Base-by-base conservation (phyloP, 2,113 vertebrate species). In the Platysteira castanea region DNA sequence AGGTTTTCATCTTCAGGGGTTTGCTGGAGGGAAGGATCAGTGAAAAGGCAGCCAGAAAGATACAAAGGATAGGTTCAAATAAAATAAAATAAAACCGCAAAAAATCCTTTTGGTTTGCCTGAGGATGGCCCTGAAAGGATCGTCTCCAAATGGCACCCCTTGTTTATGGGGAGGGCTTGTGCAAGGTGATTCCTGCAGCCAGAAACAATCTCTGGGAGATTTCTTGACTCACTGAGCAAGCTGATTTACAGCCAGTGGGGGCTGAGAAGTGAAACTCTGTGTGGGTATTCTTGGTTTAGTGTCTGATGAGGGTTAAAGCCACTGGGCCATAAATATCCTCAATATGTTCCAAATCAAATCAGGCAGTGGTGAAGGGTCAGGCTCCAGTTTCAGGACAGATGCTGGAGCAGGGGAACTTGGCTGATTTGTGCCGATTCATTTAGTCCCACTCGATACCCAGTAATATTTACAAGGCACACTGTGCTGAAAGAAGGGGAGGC, bases 1-100 rank as follows among this genome's bases (percentile, higher is more conserved):
- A 97, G 93, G 87, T 96, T 97, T 98, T 95, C 80, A 63, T 91
- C 95, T 95, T 93, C 59, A 82, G 92, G 93, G 71, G n/a, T 50
- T 92, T 95, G 82, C 84, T 89, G 81, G 87, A 91, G 96, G 93
- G 78, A 87, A 47, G 84, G 46, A 77, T 57, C 49, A 35, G n/a
- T 68, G 70, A 65, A 91, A 79, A 5, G 19, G 37, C 77, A 91
- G 28, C n/a, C 46, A 35, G 31, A 79, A 87, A 87, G 69, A 46
- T 24, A 28, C 20, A 78, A 61, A 82, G 73, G 24, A 31, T 35
- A 54, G 7, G 57, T 49, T 82, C 12, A 75, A 87, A 87, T 31
- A 44, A 44, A 44, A 44, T 44, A 6, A 2, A n/a, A 53, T 69
- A 52, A 37, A 30, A 7, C 11, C 19, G 16, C 23, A 33, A 21